Conservation (phyloP, 1,140 invertebrate genomes). For the Carcinoscorpius rotundicauda region DNA sequence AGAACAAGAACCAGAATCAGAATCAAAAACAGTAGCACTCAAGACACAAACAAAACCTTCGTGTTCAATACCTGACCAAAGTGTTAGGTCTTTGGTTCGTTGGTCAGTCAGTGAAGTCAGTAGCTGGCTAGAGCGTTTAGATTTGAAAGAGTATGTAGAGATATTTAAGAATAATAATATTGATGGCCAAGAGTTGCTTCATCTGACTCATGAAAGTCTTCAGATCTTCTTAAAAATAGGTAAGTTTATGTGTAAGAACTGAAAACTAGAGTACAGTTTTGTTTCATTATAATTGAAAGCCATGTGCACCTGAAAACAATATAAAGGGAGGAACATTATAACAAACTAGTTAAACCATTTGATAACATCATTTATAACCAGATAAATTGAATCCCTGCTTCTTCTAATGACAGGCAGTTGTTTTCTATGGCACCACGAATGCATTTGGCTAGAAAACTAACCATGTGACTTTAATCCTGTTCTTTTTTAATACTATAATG, state of each 20-base stretch:
- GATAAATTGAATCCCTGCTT: too few relatives aligned
- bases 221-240: conserved; percentile 40
- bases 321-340: too few relatives aligned
- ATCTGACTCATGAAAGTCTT: conserved; percentile 41
- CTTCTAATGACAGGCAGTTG: too few relatives aligned
- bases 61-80: conserved; percentile 34
- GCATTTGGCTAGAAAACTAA: too few relatives aligned
- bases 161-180: conserved; percentile 39
- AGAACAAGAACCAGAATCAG: conserved; percentile 23
- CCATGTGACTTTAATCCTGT: too few relatives aligned
- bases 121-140: conserved; percentile 48
- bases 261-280: too few relatives aligned
- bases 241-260: conserved; percentile 24
- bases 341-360: too few relatives aligned
- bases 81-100: conserved; percentile 35
- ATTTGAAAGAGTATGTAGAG: conserved; percentile 38
- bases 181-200: conserved; percentile 46
- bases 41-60: conserved; percentile 28
- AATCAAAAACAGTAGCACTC: conserved; percentile 32
- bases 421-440: too few relatives aligned
- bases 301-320: too few relatives aligned
- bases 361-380: too few relatives aligned
- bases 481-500: too few relatives aligned
- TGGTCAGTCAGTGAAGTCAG: conserved; percentile 48
- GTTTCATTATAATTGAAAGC: too few relatives aligned